phyloP scores from a whole-genome alignment of 2,888 invertebrate genomes.

The Nemapogon koenigi region DNA sequence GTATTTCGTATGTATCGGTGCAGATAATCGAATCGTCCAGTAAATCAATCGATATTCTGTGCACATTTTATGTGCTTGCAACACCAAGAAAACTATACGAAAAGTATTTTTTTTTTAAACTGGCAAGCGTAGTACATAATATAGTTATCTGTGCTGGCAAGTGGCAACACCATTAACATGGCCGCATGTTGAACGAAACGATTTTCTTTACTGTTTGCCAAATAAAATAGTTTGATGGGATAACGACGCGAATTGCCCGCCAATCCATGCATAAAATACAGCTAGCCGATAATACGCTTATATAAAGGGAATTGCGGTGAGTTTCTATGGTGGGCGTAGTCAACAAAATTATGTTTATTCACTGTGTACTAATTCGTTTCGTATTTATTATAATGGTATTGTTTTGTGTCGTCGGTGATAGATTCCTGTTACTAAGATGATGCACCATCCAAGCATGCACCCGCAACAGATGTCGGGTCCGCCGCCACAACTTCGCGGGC shows the following conservation, averaged over 20 bases:
- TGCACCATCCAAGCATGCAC: slow-evolving; percentile 66
- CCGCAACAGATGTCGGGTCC: slow-evolving; percentile 61
- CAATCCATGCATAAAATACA: slow-evolving; percentile 45
- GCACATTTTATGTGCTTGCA: no score
- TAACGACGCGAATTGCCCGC: slow-evolving; percentile 40
- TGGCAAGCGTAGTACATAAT: no score
- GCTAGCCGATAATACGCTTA: slow-evolving; percentile 29
- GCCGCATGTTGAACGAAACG: slow-evolving; percentile 82
- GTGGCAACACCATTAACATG: slow-evolving; percentile 72
- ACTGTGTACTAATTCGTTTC: slow-evolving; percentile 3
- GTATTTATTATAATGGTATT: slow-evolving; percentile 33
- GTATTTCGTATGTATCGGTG: no score
- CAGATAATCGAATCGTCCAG: no score
- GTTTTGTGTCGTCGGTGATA: slow-evolving; percentile 26
- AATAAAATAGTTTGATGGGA: slow-evolving; percentile 51
- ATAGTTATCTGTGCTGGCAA: no score
- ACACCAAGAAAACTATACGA: no score
- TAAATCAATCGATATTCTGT: no score
- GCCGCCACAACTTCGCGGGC: slow-evolving; percentile 54
- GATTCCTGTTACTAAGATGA: slow-evolving; percentile 45
- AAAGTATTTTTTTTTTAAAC: no score
- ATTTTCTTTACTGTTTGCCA: slow-evolving; percentile 85
- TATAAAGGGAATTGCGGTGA: slow-evolving; percentile 39
- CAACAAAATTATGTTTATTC: no score
- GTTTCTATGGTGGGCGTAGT: slow-evolving; percentile 13